Evolutionary conservation across 2,113 vertebrate genomes (phyloP).

Genomic region (Pycnonotus jocosus): DNA sequence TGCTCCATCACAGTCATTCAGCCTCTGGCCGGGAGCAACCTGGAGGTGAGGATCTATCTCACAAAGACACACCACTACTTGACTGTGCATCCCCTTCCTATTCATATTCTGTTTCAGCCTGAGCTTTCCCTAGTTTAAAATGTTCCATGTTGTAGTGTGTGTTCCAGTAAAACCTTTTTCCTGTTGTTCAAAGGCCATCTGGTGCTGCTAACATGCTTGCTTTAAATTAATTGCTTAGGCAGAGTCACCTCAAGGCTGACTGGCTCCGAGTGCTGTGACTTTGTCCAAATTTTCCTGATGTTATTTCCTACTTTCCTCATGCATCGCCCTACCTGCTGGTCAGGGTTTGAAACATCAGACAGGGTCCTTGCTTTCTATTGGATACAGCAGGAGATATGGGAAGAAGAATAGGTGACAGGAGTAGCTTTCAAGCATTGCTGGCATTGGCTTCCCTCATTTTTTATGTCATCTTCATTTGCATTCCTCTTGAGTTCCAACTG

Average conservation of each 20-base stretch:
- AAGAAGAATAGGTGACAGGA: background rate
- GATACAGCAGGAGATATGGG: background rate
- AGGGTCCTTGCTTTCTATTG: background rate
- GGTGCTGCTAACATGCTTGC: background rate
- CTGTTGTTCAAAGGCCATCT: constrained; percentile 6
- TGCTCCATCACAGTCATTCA: background rate
- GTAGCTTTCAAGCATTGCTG: background rate
- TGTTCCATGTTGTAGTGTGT: background rate
- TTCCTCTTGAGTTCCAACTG: background rate
- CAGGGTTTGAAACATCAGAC: background rate
- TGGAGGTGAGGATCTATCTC: background rate
- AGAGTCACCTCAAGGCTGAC: background rate
- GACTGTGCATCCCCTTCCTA: background rate
- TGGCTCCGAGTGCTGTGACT: background rate
- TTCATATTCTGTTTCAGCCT: background rate
- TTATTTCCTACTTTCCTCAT: background rate
- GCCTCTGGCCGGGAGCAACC: background rate
- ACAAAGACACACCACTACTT: background rate
- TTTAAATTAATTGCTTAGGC: background rate
- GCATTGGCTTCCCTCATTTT: background rate
- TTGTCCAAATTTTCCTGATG: background rate
- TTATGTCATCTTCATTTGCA: background rate
- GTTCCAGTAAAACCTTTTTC: background rate
- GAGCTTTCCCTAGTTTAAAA: background rate
- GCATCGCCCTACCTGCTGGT: background rate